Base-by-base conservation (phyloP, 2,888 invertebrate genomes). In the Oscheius sp. region DNA sequence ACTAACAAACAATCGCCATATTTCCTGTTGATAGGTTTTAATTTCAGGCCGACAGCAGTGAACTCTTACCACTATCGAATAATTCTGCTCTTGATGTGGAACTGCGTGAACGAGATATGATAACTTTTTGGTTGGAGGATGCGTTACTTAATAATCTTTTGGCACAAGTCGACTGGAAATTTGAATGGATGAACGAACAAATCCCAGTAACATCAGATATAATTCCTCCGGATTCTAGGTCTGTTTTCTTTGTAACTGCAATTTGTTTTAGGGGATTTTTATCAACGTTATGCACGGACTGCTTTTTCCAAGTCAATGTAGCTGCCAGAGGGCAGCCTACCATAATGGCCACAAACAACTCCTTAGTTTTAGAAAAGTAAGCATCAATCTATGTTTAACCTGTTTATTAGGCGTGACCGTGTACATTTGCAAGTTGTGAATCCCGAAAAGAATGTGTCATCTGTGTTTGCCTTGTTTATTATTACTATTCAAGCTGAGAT, bases 111-210 rank as follows among this genome's bases (percentile, higher is more conserved):
- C 79, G 77, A 25, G 85, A 85, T 58, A 64, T 79, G 72, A 72
- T 83, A 9, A 83, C 83, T 3, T 56, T 86, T 23, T 87, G 86
- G 87, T 59, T 86, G 35, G 85, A 87, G 43, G 87, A 87, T 61
- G 73, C 77, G 9, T 76, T 87, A 25, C 59, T 87, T 29, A 87
- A 87, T 72, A 83, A 86, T 64, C 70, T 87, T n/a, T 70, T 87
- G 25, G 79, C 82, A 55, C 84, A 85, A 69, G 72, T 82, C 1
- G 80, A 83, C 25, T 87, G 87, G 87, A 79, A 85, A 58, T 86
- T 87, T 68, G 83, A 86, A 68, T 87, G 87, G 86, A 85, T 87
- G 84, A 76, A 84, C 53, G 86, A 87, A 73, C 74, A 82, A 58
- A 86, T 87, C 69, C 86, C 86, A 0, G 81, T 87, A 41, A 75